Conservation (phyloP, 2,113 vertebrate genomes). For the Ammodytes marinus region DNA sequence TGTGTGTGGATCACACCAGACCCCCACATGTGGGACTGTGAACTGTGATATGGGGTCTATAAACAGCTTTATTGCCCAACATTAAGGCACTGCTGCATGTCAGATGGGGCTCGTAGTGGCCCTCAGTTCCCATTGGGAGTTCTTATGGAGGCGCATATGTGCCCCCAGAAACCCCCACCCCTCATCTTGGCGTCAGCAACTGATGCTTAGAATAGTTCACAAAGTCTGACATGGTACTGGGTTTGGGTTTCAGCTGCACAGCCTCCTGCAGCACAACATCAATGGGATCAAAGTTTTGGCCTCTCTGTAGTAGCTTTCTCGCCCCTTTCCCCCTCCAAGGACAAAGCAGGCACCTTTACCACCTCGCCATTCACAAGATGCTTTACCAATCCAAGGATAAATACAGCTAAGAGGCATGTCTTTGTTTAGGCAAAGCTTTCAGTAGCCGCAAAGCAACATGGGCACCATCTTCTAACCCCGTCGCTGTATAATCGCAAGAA, state of each 20-base stretch:
- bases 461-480: slow-evolving; percentile 18
- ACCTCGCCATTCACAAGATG: slow-evolving; percentile 64
- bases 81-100: slow-evolving; percentile 50
- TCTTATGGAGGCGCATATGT: slow-evolving; percentile 74
- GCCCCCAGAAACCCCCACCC: slow-evolving; percentile 61
- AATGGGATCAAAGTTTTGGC: slow-evolving; percentile 80
- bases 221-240: slow-evolving; percentile 86
- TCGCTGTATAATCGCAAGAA: slow-evolving; percentile 21
- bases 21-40: slow-evolving; percentile 15
- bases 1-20: slow-evolving; percentile 13
- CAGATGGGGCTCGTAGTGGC: slow-evolving; percentile 55
- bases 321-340: slow-evolving; percentile 51
- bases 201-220: slow-evolving; percentile 89
- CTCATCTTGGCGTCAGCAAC: slow-evolving; percentile 84
- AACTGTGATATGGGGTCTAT: slow-evolving; percentile 30
- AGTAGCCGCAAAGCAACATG: slow-evolving; percentile 30
- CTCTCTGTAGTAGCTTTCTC: slow-evolving; percentile 64
- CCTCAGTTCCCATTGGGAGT: slow-evolving; percentile 67
- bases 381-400: slow-evolving; percentile 52
- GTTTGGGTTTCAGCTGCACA: slow-evolving; percentile 85
- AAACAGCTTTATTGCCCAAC: slow-evolving; percentile 65
- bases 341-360: slow-evolving; percentile 69
- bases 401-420: slow-evolving; percentile 39
- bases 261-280: slow-evolving; percentile 84
- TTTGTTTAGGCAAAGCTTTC: slow-evolving; percentile 44